These are phyloP conservation scores for Dendrolimus punctatus DNA, from an alignment of 1,140 invertebrate genomes.

Conservation along the genomic window DNA sequence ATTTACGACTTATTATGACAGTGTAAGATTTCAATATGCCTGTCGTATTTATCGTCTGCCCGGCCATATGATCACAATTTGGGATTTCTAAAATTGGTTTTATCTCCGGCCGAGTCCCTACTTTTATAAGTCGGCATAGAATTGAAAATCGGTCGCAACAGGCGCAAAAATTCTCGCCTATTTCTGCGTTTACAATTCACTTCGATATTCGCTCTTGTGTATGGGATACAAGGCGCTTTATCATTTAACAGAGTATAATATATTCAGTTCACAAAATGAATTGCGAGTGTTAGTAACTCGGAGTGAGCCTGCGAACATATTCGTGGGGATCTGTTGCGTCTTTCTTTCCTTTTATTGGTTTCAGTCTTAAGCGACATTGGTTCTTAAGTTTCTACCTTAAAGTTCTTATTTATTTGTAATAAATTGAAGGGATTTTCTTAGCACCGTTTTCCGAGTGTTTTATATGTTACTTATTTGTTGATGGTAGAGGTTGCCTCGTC, in stretches of 20 bases:
- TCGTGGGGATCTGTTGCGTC: conserved; percentile 62
- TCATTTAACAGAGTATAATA: conserved; percentile 46
- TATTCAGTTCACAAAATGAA: conserved; percentile 70
- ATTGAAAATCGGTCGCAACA: conserved; percentile 33
- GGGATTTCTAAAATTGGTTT: conserved; percentile 49
- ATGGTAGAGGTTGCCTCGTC: conserved; percentile 25
- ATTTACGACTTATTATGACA: conserved; percentile 46
- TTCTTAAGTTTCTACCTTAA: conserved; percentile 40
- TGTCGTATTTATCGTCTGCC: conserved; percentile 54
- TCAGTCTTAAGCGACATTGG: conserved; percentile 31
- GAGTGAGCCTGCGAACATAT: conserved; percentile 68
- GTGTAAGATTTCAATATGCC: conserved; percentile 55
- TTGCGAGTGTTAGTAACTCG: conserved; percentile 68
- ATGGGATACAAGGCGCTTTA: conserved; percentile 34
- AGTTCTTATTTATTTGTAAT: conserved; percentile 34
- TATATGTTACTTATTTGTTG: conserved; percentile 45
- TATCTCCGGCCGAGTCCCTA: conserved; percentile 25
- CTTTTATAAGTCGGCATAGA: conserved; percentile 28
- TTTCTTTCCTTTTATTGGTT: conserved; percentile 56
- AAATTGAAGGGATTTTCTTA: conserved; percentile 26
- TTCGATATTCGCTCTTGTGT: conserved; percentile 38
- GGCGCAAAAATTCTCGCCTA: conserved; percentile 35
- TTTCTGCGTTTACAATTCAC: conserved; percentile 32
- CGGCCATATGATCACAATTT: conserved; percentile 55
- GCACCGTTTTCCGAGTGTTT: conserved; percentile 34